These are phyloP conservation scores for Labeo rohita DNA, from an alignment of 2,113 vertebrate species.

Conservation along the genomic window DNA sequence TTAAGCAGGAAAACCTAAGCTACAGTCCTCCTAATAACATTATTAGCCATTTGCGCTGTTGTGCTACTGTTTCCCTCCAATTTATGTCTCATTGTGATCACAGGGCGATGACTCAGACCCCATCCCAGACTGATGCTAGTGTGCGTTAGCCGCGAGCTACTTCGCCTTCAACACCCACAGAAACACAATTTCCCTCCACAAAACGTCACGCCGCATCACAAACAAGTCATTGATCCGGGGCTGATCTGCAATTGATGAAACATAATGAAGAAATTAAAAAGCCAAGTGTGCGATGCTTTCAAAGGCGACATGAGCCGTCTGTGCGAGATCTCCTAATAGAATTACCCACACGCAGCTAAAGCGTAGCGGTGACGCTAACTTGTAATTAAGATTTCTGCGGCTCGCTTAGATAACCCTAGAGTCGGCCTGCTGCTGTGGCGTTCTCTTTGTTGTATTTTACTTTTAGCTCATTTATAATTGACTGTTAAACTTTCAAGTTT, in stretches of 20 bases:
- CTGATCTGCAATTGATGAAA: conserved; percentile 32
- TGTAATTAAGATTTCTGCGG: conserved; percentile 41
- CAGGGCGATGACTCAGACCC: conserved; percentile 45
- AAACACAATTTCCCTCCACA: conserved; percentile 15
- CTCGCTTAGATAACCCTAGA: conserved; percentile 34
- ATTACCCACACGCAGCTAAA: conserved; percentile 35
- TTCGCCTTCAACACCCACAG: conserved; percentile 4
- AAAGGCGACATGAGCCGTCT: not conserved
- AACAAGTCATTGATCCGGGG: conserved; percentile 22
- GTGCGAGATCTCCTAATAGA: conserved; percentile 32
- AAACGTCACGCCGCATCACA: conserved; percentile 15
- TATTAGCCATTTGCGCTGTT: conserved; percentile 3
- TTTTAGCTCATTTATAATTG: conserved; percentile 15
- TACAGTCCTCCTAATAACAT: not conserved
- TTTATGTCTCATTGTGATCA: conserved; percentile 21
- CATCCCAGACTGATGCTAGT: conserved; percentile 24
- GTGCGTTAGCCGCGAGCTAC: conserved; percentile 26
- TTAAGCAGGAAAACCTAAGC: not conserved
- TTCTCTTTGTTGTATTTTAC: conserved; percentile 17
- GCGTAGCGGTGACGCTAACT: conserved; percentile 15
- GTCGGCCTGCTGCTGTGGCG: not conserved
- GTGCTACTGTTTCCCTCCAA: conserved; percentile 26
- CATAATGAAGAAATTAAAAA: conserved; percentile 24
- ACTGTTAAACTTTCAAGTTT: conserved; percentile 34
- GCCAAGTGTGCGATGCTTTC: conserved; percentile 12